phyloP scores from a whole-genome alignment of 2,113 vertebrate genomes.

The Sphyrna mokarran region DNA sequence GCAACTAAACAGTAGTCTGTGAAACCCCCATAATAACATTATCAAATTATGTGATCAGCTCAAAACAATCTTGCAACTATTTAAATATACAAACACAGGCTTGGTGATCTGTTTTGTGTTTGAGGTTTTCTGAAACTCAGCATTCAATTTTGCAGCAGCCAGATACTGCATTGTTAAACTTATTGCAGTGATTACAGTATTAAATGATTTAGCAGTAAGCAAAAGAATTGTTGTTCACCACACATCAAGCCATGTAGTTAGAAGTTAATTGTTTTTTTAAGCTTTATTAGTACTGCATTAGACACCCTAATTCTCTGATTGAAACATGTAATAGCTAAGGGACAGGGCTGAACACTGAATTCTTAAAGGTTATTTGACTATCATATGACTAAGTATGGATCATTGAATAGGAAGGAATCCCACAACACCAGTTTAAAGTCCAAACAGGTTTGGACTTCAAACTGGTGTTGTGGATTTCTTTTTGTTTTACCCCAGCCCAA shows the following conservation, averaged over 20 bases:
- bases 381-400: neutral
- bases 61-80: too few relatives aligned
- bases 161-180: neutral
- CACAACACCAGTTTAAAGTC: too few relatives aligned
- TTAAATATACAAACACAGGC: too few relatives aligned
- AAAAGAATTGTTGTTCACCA: neutral
- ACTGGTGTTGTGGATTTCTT: too few relatives aligned
- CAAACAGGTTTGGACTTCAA: too few relatives aligned
- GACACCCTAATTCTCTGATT: neutral
- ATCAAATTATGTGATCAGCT: too few relatives aligned
- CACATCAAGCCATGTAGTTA: neutral
- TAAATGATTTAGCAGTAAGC: neutral
- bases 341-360: neutral
- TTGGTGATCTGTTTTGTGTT: neutral
- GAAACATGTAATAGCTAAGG: neutral
- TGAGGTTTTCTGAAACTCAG: neutral
- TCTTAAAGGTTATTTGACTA: neutral
- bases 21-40: too few relatives aligned
- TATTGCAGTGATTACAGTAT: neutral
- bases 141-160: neutral
- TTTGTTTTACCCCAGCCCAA: too few relatives aligned
- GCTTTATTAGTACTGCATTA: neutral
- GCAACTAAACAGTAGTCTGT: too few relatives aligned
- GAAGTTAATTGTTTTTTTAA: neutral
- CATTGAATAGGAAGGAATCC: too few relatives aligned